A percentile compares a stretch with the other conserved stretches of the same genome.
Conservation (phyloP, 2,888 invertebrate species). For the Agriopis marginaria region DNA sequence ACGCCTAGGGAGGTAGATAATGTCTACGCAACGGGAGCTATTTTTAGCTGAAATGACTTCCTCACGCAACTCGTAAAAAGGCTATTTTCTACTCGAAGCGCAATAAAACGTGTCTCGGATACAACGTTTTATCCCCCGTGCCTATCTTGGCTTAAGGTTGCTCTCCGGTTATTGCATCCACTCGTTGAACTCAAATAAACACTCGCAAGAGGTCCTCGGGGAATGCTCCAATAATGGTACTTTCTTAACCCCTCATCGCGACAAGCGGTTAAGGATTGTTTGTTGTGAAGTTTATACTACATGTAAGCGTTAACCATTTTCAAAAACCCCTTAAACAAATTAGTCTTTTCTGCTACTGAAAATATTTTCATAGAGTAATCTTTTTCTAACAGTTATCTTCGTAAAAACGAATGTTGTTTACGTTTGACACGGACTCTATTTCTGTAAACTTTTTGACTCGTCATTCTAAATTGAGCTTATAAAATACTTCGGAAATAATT, state of each 20-base stretch:
- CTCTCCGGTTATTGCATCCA: constrained; percentile 53
- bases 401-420: constrained; percentile 1
- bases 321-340: not conserved
- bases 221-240: constrained; percentile 52
- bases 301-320: constrained; percentile 20
- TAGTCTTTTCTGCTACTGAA: not conserved
- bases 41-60: constrained; percentile 55
- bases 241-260: constrained; percentile 45
- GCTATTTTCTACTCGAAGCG: constrained; percentile 61
- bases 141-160: constrained; percentile 60
- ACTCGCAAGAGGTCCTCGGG: constrained; percentile 52
- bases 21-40: constrained; percentile 47
- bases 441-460: not conserved
- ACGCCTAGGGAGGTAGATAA: constrained; percentile 39
- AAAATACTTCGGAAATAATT: constrained; percentile 4
- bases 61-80: constrained; percentile 62
- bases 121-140: constrained; percentile 55
- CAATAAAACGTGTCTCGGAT: constrained; percentile 64
- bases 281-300: constrained; percentile 37
- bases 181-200: constrained; percentile 59
- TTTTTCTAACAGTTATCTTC: not conserved
- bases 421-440: not conserved
- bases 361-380: not conserved
- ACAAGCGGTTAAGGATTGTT: constrained; percentile 36
- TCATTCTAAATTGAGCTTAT: not conserved